Evolutionary conservation across 1,140 invertebrate genomes (phyloP).

Genomic region (Colletes latitarsis): DNA sequence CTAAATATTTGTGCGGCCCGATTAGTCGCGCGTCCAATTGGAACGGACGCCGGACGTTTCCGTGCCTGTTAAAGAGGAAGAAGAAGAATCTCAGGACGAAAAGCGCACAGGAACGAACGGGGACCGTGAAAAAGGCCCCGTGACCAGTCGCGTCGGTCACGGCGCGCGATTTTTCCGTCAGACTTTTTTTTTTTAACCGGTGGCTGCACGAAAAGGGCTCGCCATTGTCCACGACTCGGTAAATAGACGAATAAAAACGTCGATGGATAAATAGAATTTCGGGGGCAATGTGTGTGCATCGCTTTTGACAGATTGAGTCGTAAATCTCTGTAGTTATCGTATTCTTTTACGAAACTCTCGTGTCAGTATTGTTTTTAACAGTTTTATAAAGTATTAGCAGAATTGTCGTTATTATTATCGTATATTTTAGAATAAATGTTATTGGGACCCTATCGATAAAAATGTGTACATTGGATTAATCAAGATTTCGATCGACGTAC

Average conservation of each 20-base stretch:
- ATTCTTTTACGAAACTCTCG: too few relatives aligned
- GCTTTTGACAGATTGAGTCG: neutral
- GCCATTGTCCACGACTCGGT: neutral
- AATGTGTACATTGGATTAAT: too few relatives aligned
- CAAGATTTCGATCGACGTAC: too few relatives aligned
- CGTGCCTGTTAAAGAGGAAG: neutral
- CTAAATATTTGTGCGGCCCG: slow-evolving; percentile 71
- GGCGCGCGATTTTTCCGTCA: slow-evolving; percentile 38
- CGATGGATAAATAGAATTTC: neutral
- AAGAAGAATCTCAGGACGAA: neutral
- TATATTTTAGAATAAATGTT: too few relatives aligned
- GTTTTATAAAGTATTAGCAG: too few relatives aligned
- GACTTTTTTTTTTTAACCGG: neutral
- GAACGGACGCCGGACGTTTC: slow-evolving; percentile 33
- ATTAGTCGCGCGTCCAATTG: slow-evolving; percentile 66
- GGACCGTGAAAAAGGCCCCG: slow-evolving; percentile 24
- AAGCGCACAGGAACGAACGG: neutral
- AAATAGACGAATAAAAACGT: slow-evolving; percentile 3
- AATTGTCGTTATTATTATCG: too few relatives aligned
- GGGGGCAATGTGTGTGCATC: neutral
- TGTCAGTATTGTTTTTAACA: too few relatives aligned
- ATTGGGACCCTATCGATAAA: too few relatives aligned
- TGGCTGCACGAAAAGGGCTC: neutral
- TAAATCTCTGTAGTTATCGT: neutral
- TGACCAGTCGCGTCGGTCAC: slow-evolving; percentile 43